Evolutionary conservation across 2,113 vertebrate species (phyloP).

Genomic region (Athene cunicularia): DNA sequence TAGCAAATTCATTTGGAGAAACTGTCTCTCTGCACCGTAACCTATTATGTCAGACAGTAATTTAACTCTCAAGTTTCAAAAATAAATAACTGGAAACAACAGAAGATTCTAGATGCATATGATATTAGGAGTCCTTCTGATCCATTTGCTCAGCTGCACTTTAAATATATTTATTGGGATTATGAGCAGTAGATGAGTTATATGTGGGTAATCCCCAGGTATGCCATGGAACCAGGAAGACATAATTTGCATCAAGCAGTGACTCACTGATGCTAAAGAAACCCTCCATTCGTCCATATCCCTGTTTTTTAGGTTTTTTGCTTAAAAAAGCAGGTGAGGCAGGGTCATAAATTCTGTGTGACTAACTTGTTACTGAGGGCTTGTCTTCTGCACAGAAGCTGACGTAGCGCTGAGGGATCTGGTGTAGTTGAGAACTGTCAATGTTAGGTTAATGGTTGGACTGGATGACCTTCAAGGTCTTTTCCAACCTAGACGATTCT

Average conservation of each 20-base stretch:
- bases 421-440: too few species aligned
- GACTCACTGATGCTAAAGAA: background rate
- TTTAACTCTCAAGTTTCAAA: background rate
- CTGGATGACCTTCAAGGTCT: too few species aligned
- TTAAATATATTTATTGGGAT: background rate
- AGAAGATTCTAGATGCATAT: background rate
- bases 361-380: background rate
- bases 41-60: background rate
- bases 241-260: background rate
- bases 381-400: background rate
- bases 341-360: background rate
- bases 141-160: background rate
- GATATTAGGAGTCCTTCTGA: background rate
- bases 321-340: background rate
- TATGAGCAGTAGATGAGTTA: background rate
- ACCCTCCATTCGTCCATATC: background rate
- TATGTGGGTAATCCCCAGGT: background rate
- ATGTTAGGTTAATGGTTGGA: too few species aligned
- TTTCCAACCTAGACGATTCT: too few species aligned
- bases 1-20: background rate
- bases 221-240: fast-evolving
- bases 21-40: background rate
- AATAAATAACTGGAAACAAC: background rate
- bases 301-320: background rate
- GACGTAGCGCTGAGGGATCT: too few species aligned